These are phyloP conservation scores for Pongo pygmaeus DNA, from an alignment of 2,113 vertebrate species.

Conservation along the genomic window DNA sequence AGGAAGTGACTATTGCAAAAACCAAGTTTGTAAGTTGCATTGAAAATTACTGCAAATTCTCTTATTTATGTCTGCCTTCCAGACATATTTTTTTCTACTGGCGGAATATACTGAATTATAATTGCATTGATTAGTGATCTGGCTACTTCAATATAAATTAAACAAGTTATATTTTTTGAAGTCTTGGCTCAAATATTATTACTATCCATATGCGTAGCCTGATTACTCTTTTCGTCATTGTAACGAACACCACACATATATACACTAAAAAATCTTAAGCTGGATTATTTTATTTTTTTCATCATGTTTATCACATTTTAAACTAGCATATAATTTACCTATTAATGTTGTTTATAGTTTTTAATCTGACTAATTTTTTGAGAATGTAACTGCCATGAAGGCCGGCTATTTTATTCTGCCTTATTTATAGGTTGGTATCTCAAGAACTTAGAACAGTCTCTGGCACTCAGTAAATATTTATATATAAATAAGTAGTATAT, in stretches of 20 bases:
- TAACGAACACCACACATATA: neutral
- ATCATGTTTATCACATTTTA: neutral
- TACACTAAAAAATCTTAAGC: neutral
- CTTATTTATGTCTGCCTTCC: neutral
- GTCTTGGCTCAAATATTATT: neutral
- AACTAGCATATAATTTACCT: neutral
- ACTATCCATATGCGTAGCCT: neutral
- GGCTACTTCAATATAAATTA: neutral
- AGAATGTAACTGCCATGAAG: neutral
- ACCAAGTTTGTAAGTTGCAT: neutral
- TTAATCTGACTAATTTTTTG: neutral
- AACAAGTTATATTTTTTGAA: neutral
- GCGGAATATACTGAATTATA: neutral
- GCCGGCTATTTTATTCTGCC: neutral
- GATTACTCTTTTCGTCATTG: neutral
- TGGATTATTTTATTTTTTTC: neutral
- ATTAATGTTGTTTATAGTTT: neutral
- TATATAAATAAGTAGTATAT: neutral
- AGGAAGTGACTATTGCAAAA: neutral
- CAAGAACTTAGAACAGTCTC: neutral
- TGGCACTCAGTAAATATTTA: neutral
- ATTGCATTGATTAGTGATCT: neutral
- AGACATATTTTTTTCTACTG: neutral
- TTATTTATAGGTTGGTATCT: neutral
- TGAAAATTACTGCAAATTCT: neutral